These are phyloP conservation scores for Metridium senile DNA, from an alignment of 92 coral and sea anemone genomes.

Conservation along the genomic window DNA sequence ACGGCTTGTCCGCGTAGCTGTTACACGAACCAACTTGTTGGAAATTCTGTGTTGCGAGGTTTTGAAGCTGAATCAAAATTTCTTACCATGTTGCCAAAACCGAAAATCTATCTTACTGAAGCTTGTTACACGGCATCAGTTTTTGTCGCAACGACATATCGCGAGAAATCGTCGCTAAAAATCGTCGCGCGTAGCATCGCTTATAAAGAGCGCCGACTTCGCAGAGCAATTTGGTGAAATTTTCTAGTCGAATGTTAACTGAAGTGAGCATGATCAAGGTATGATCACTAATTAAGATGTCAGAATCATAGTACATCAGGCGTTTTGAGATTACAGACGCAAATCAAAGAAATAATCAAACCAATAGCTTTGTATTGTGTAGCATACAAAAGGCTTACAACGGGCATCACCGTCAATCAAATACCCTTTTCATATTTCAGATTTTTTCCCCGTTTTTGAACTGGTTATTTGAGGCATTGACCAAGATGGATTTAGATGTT, in stretches of 20 bases:
- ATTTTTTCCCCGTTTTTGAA: not conserved
- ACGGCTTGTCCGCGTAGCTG: no score
- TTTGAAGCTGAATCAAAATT: no score
- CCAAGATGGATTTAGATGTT: not conserved
- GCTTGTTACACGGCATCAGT: no score
- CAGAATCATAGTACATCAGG: not conserved
- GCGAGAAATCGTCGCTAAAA: no score
- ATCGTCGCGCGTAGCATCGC: no score
- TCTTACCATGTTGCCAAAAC: no score
- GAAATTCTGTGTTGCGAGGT: no score
- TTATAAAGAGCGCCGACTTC: constrained; percentile 5
- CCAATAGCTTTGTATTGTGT: not conserved
- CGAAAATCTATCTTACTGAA: no score
- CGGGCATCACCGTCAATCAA: constrained; percentile 6
- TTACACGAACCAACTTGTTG: no score
- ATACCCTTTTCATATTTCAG: not conserved
- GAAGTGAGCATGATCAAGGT: not conserved
- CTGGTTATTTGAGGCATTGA: not conserved
- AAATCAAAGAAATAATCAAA: not conserved
- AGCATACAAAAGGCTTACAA: no score
- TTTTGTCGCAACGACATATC: no score
- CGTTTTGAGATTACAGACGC: not conserved
- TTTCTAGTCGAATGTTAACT: not conserved
- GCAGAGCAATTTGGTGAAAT: not conserved
- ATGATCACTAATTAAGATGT: constrained; percentile 2